A percentile compares a stretch with the other conserved stretches of the same genome.
Evolutionary conservation across 2,888 invertebrate species (phyloP).

Genomic region (Junonia oenone): DNA sequence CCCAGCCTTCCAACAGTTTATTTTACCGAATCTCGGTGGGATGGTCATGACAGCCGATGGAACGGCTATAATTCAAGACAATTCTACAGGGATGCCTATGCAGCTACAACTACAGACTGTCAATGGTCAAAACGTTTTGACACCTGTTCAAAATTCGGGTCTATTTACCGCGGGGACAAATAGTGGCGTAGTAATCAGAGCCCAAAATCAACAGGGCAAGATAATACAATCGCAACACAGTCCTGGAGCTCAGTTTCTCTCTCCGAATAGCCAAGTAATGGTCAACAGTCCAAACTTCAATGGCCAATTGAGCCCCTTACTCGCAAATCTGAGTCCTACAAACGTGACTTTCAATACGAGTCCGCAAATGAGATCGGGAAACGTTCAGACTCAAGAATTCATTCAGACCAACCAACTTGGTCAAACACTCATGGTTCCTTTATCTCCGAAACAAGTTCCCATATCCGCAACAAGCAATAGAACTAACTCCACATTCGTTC

Average conservation of each 20-base stretch:
- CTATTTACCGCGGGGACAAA: conserved; percentile 83
- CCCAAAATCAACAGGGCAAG: conserved; percentile 86
- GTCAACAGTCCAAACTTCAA: conserved; percentile 86
- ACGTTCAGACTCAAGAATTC: conserved; percentile 84
- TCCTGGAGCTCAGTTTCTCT: conserved; percentile 85
- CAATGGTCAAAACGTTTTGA: conserved; percentile 86
- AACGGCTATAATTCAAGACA: conserved; percentile 87
- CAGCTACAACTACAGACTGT: conserved; percentile 89
- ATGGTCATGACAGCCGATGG: conserved; percentile 91
- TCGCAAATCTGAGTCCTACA: conserved; percentile 85
- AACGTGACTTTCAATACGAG: conserved; percentile 82
- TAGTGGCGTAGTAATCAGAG: conserved; percentile 89
- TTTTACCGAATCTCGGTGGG: conserved; percentile 88
- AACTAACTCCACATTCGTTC: conserved; percentile 86
- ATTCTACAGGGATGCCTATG: conserved; percentile 83
- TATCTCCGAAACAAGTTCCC: conserved; percentile 81
- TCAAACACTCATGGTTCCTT: conserved; percentile 85
- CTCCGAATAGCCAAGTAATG: conserved; percentile 87
- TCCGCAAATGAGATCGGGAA: conserved; percentile 71
- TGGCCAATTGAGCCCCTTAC: conserved; percentile 88
- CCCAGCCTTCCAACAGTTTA: conserved; percentile 89
- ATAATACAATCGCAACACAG: conserved; percentile 84
- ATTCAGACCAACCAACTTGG: conserved; percentile 85
- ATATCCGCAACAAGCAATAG: conserved; percentile 77
- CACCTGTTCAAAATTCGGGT: conserved; percentile 83